Conservation (phyloP, 2,888 invertebrate genomes). For the Zygothrica quintamaculata region DNA sequence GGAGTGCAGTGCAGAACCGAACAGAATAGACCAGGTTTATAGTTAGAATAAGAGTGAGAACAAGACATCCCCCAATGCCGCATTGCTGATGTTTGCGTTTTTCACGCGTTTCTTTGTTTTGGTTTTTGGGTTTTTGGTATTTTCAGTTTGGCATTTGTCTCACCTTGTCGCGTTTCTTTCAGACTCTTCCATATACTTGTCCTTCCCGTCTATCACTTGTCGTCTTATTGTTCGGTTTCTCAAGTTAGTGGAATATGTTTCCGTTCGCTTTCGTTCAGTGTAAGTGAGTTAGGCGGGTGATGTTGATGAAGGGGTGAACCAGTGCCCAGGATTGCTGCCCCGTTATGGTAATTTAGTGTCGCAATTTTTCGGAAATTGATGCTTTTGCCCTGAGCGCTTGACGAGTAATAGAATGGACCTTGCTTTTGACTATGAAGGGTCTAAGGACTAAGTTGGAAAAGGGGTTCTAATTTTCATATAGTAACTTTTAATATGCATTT, state of each 20-base stretch:
- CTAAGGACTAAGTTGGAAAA: conserved; percentile 2
- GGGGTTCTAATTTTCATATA: conserved; percentile 23
- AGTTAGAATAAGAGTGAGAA: conserved; percentile 5
- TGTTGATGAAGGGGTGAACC: background rate
- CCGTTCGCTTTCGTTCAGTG: conserved; percentile 55
- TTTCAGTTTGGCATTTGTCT: conserved; percentile 41
- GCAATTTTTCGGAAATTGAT: conserved; percentile 82
- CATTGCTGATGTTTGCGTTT: conserved; percentile 78
- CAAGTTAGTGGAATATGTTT: conserved; percentile 64
- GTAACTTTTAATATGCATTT: conserved; percentile 35
- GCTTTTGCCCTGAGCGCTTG: conserved; percentile 48
- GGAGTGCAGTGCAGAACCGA: no score
- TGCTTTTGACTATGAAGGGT: background rate
- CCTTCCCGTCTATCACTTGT: conserved; percentile 56
- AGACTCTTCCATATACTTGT: conserved; percentile 37
- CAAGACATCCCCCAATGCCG: conserved; percentile 68
- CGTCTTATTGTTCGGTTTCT: conserved; percentile 56
- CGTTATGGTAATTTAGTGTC: conserved; percentile 82
- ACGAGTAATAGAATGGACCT: background rate
- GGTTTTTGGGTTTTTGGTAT: conserved; percentile 13
- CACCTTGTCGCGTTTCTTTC: conserved; percentile 24
- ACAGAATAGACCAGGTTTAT: background rate
- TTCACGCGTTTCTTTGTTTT: conserved; percentile 53
- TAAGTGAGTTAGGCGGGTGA: conserved; percentile 1
- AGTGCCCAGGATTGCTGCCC: conserved; percentile 26